phyloP scores from a whole-genome alignment of 1,140 invertebrate genomes.

The Calliphora vicina region DNA sequence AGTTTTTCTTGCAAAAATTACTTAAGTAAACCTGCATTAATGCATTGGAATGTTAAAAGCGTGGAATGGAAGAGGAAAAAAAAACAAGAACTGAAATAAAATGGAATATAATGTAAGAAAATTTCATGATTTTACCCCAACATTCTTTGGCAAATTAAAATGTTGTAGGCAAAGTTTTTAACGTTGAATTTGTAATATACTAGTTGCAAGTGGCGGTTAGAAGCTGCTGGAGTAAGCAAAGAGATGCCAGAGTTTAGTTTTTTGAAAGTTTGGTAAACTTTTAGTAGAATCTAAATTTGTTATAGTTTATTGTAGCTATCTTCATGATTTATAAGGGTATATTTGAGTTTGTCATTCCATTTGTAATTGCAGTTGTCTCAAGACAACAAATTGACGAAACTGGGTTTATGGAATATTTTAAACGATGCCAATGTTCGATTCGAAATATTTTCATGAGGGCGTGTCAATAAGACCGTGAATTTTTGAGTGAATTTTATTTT shows the following conservation, averaged over 20 bases:
- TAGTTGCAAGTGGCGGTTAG: neutral
- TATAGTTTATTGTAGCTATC: no score
- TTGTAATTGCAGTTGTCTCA: no score
- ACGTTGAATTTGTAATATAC: neutral
- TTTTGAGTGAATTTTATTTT: no score
- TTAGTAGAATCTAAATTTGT: no score
- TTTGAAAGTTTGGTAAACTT: no score
- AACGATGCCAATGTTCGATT: no score
- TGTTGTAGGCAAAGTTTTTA: constrained; percentile 3
- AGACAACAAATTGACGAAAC: no score
- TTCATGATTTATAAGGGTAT: no score
- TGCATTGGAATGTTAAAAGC: neutral
- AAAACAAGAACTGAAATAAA: neutral
- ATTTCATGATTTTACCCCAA: neutral
- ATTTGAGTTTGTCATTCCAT: no score
- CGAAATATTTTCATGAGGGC: no score
- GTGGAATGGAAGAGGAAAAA: neutral
- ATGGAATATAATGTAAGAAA: neutral
- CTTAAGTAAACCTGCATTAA: constrained; percentile 15
- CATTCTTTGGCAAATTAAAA: neutral
- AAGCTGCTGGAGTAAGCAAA: neutral
- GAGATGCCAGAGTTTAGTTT: neutral
- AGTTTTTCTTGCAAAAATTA: neutral
- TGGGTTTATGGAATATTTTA: no score
- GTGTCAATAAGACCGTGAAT: no score